phyloP scores from a whole-genome alignment of 2,888 invertebrate species.

The Drosophila macrothrix region DNA sequence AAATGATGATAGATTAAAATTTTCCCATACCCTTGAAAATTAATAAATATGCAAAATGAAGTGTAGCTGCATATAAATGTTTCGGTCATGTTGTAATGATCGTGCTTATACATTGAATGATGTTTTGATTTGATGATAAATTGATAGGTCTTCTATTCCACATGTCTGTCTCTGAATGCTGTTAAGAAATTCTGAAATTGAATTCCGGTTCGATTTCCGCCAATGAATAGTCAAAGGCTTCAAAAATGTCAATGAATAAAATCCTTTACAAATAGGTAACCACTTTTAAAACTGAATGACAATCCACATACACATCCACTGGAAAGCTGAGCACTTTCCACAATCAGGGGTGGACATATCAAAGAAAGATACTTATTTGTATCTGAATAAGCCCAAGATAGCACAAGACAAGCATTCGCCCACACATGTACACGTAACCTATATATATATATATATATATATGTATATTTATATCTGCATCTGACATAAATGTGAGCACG shows the following conservation, averaged over 20 bases:
- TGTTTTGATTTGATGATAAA: not conserved
- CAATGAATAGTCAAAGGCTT: not conserved
- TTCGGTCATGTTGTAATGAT: not conserved
- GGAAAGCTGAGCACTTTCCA: slow-evolving; percentile 86
- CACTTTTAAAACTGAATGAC: slow-evolving; percentile 3
- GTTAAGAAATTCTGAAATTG: not conserved
- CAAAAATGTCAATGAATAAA: not conserved
- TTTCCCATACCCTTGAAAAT: not conserved
- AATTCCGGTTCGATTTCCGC: not conserved
- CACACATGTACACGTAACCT: slow-evolving; percentile 3
- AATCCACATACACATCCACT: slow-evolving; percentile 74
- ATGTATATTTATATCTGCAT: slow-evolving; percentile 16
- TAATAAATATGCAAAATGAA: not conserved
- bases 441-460: slow-evolving; percentile 5
- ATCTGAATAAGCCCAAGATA: slow-evolving; percentile 16
- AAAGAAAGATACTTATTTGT: slow-evolving; percentile 85
- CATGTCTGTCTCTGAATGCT: not conserved
- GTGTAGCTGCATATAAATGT: not conserved
- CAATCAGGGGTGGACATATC: slow-evolving; percentile 85
- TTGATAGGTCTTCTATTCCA: not conserved
- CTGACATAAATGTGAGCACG: slow-evolving; percentile 49
- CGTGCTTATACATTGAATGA: not conserved
- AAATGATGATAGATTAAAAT: not conserved
- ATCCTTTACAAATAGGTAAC: slow-evolving; percentile 6
- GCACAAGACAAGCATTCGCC: not conserved